phyloP scores from a whole-genome alignment of 2,888 invertebrate genomes.

The Cheilosia grossa region DNA sequence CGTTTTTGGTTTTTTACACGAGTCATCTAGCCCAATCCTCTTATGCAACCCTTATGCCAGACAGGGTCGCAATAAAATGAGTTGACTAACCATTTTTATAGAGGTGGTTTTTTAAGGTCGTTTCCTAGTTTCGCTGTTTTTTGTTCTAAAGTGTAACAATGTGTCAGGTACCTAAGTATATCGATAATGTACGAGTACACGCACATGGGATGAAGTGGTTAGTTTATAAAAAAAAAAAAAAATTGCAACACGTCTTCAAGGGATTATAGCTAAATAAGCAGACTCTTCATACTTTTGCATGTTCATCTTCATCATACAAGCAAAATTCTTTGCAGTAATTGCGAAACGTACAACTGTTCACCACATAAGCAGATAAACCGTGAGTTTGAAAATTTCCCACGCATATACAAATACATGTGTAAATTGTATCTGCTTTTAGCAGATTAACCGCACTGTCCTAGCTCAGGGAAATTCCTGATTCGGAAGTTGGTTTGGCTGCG shows the following conservation, averaged over 20 bases:
- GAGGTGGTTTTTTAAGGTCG: conserved; percentile 25
- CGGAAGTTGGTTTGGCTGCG: conserved; percentile 60
- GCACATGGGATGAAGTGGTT: neutral
- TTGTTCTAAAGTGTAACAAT: neutral
- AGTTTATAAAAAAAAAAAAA: neutral
- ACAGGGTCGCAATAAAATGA: conserved; percentile 45
- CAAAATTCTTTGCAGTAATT: conserved; percentile 3
- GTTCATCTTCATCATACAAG: neutral
- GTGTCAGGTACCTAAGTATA: neutral
- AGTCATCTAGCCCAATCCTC: conserved; percentile 28
- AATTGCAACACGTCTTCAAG: neutral
- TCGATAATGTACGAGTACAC: neutral
- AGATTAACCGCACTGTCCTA: conserved; percentile 61
- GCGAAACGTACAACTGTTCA: conserved; percentile 8
- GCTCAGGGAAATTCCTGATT: conserved; percentile 63
- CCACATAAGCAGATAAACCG: conserved; percentile 15
- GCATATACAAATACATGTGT: conserved; percentile 17
- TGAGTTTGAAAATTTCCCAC: conserved; percentile 50
- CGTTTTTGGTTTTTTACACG: conserved; percentile 30
- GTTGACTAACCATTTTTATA: conserved; percentile 45
- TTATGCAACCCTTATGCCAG: conserved; percentile 69
- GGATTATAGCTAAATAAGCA: conserved; percentile 25
- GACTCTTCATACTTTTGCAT: neutral
- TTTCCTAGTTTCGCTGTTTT: conserved; percentile 15
- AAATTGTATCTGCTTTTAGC: conserved; percentile 38